These are phyloP conservation scores for Sporophila hypoxantha DNA, from an alignment of 2,113 vertebrate species.

Conservation along the genomic window DNA sequence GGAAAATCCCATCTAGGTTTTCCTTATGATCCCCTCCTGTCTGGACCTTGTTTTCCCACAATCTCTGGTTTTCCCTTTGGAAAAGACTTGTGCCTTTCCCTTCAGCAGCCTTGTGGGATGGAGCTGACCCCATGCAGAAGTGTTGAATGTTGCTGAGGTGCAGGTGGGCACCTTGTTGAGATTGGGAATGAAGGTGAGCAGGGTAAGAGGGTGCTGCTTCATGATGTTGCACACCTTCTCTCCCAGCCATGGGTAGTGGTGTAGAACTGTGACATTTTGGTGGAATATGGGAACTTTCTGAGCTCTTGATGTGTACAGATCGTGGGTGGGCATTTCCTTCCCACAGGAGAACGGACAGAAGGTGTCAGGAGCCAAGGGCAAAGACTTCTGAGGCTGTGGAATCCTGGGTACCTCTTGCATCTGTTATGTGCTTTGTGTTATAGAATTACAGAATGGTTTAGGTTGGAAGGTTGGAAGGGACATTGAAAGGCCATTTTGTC, in stretches of 20 bases:
- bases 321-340: background rate
- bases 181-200: background rate
- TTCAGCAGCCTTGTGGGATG: background rate
- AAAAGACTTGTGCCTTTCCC: background rate
- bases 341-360: background rate
- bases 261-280: background rate
- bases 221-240: background rate
- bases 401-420: background rate
- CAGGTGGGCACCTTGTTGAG: fast-evolving
- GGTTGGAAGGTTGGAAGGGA: too few relatives aligned
- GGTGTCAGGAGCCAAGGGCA: background rate
- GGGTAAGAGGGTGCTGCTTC: background rate
- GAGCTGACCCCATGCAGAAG: background rate
- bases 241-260: background rate
- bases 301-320: background rate
- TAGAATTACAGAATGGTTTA: too few relatives aligned
- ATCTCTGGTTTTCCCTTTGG: background rate
- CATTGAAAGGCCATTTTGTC: too few relatives aligned
- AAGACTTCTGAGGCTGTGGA: background rate
- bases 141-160: background rate
- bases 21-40: background rate
- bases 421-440: background rate
- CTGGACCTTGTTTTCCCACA: background rate
- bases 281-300: background rate
- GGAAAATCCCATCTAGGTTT: background rate